Percentiles rank a stretch among this genome's conserved stretches.
Evolutionary conservation across 2,113 vertebrate genomes (phyloP).

Genomic region (Phalacrocorax carbo): DNA sequence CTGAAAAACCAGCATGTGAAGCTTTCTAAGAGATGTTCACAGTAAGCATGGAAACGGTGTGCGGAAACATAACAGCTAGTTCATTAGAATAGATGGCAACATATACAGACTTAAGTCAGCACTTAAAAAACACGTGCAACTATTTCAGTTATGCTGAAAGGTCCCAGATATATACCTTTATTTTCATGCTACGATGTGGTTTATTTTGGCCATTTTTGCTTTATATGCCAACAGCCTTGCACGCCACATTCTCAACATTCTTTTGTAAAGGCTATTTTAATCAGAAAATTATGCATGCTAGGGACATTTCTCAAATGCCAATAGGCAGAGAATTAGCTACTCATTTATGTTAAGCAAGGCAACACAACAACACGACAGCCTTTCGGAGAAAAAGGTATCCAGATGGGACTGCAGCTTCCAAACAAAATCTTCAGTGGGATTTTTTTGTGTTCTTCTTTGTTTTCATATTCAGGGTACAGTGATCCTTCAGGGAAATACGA

Average conservation of each 20-base stretch:
- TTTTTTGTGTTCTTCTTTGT: neutral
- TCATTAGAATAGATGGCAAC: neutral
- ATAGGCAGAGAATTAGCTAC: neutral
- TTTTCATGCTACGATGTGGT: neutral
- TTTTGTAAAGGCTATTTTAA: neutral
- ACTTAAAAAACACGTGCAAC: neutral
- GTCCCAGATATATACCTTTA: neutral
- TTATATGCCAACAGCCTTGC: neutral
- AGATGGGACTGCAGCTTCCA: neutral
- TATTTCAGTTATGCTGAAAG: neutral
- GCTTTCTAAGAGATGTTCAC: neutral
- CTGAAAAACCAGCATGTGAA: neutral
- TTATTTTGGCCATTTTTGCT: neutral
- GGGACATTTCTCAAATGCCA: neutral
- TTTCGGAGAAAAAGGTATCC: neutral
- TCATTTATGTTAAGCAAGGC: neutral
- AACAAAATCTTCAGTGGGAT: neutral
- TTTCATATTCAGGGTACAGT: constrained; percentile 85
- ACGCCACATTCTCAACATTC: neutral
- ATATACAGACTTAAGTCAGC: neutral
- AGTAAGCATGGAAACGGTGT: neutral
- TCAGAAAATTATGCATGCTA: neutral
- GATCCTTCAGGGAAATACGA: constrained; percentile 85
- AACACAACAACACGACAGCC: neutral
- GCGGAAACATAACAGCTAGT: neutral